A percentile compares a stretch with the other conserved stretches of the same genome.
phyloP scores from a whole-genome alignment of 2,113 vertebrate species.

The Epinephelus cyanopodus region DNA sequence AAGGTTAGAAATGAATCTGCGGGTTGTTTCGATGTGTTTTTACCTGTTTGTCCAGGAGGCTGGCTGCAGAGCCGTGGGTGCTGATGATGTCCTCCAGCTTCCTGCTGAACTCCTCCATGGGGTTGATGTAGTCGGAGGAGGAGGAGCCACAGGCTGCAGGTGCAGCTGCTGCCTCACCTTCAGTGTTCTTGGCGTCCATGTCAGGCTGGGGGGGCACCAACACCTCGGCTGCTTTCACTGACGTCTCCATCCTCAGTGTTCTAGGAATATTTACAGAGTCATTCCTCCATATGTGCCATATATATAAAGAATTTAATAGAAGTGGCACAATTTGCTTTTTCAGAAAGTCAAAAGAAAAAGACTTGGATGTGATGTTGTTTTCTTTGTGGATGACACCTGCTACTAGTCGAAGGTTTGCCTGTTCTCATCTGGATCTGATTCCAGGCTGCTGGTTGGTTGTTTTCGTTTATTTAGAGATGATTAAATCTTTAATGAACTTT shows the following conservation, averaged over 20 bases:
- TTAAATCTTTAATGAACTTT: too few relatives aligned
- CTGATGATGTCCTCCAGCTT: constrained; percentile 93
- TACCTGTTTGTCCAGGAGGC: constrained; percentile 75
- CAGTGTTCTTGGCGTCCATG: background rate
- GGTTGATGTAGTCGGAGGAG: constrained; percentile 34
- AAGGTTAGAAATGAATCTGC: fast-evolving
- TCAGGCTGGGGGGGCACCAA: constrained; percentile 42
- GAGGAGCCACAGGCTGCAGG: background rate
- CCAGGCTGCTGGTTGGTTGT: too few relatives aligned
- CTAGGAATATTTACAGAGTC: background rate
- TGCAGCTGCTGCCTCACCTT: background rate
- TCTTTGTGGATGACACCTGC: too few relatives aligned
- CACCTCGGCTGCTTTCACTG: constrained; percentile 52
- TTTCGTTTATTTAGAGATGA: too few relatives aligned
- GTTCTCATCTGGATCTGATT: too few relatives aligned
- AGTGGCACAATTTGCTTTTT: background rate
- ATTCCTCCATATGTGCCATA: background rate
- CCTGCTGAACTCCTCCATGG: constrained; percentile 86
- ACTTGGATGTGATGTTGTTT: too few relatives aligned
- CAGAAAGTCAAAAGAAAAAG: background rate
- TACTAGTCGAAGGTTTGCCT: too few relatives aligned
- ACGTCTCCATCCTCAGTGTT: constrained; percentile 63
- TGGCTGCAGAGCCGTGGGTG: constrained; percentile 82
- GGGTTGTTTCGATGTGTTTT: background rate
- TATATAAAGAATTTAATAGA: background rate